These are phyloP conservation scores for zebrafish (Danio rerio) DNA, from an alignment of 2,113 vertebrate genomes.

Conservation along the genomic window DNA sequence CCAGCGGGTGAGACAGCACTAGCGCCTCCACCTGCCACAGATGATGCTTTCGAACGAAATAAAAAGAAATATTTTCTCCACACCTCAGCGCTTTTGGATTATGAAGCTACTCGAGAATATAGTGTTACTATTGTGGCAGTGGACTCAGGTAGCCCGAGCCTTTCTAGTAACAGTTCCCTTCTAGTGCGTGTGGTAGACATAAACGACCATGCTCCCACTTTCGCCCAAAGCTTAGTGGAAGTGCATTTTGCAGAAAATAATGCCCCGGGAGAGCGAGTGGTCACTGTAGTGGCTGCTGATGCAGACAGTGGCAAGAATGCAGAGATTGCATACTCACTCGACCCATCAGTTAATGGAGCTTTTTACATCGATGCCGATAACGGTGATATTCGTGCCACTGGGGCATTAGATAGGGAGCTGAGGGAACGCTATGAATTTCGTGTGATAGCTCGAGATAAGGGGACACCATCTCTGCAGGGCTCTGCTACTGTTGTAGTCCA, in stretches of 20 bases:
- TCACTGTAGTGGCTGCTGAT: conserved; percentile 88
- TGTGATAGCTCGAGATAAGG: conserved; percentile 91
- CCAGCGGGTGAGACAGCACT: conserved; percentile 84
- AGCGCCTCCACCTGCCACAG: conserved; percentile 73
- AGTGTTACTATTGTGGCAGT: conserved; percentile 94
- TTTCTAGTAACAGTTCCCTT: conserved; percentile 94
- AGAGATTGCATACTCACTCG: conserved; percentile 88
- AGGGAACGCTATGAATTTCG: conserved; percentile 88
- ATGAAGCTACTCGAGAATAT: conserved; percentile 89
- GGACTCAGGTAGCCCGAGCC: conserved; percentile 92
- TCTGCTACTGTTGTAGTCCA: conserved; percentile 88
- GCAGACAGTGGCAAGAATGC: conserved; percentile 94
- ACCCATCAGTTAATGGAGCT: conserved; percentile 75
- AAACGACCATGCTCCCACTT: conserved; percentile 91
- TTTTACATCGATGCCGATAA: conserved; percentile 92
- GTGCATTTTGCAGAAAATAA: conserved; percentile 96
- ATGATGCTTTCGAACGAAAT: conserved; percentile 88
- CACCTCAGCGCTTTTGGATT: conserved; percentile 93
- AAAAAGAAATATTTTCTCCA: conserved; percentile 95
- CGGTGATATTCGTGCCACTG: conserved; percentile 86
- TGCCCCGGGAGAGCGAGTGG: conserved; percentile 85
- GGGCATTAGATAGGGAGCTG: conserved; percentile 87
- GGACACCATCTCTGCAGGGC: conserved; percentile 85
- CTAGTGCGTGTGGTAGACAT: conserved; percentile 90
- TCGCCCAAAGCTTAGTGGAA: conserved; percentile 86